Conservation (phyloP, 2,113 vertebrate genomes). For the Anarhynchus alexandrinus region DNA sequence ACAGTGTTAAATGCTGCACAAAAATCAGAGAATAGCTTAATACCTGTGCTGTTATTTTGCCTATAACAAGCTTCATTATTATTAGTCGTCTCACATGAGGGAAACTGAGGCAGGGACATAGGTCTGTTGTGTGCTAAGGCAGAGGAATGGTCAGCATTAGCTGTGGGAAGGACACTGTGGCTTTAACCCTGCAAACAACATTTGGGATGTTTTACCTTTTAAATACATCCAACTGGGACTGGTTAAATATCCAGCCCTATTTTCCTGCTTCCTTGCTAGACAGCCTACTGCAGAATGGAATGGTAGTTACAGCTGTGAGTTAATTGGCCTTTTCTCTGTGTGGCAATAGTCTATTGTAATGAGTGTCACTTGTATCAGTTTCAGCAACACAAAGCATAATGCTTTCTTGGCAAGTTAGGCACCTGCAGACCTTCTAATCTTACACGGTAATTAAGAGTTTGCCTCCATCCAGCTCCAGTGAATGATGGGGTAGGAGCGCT, state of each 20-base stretch:
- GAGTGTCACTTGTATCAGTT: neutral
- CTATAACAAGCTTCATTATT: neutral
- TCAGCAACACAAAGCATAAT: neutral
- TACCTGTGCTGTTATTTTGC: neutral
- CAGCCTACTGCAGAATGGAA: neutral
- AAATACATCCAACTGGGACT: neutral
- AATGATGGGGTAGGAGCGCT: neutral
- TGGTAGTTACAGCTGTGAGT: neutral
- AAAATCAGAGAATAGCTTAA: neutral
- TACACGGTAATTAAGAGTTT: neutral
- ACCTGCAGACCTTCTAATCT: neutral
- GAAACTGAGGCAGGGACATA: neutral
- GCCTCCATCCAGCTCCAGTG: neutral
- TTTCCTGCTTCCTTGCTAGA: neutral
- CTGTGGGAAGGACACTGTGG: neutral
- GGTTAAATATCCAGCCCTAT: neutral
- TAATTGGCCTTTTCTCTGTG: neutral
- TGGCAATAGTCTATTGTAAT: neutral
- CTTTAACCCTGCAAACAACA: neutral
- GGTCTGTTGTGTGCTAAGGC: neutral
- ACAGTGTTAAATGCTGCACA: neutral
- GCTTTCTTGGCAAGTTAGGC: neutral
- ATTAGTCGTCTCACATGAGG: neutral
- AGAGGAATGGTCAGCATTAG: neutral
- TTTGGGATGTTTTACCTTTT: neutral